Conservation (phyloP, 2,888 invertebrate genomes). For the Lithophane semibrunnea region DNA sequence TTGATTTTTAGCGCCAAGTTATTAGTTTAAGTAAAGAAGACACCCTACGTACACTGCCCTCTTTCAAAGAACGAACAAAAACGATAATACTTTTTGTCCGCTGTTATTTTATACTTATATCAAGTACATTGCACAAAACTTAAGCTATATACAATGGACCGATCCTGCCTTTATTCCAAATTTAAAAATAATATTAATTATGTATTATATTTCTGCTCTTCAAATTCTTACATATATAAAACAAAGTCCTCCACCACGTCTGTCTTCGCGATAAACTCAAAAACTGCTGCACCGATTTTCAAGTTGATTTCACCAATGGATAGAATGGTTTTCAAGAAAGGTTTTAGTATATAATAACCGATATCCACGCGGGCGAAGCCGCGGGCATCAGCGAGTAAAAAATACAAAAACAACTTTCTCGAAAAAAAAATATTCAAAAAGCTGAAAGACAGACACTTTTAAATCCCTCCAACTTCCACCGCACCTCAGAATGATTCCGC, state of each 20-base stretch:
- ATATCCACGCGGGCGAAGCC: too few relatives aligned
- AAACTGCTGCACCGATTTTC: too few relatives aligned
- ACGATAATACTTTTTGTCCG: neutral
- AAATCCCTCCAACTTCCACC: slow-evolving; percentile 34
- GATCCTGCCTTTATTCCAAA: neutral
- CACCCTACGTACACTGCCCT: neutral
- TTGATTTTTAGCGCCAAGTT: too few relatives aligned
- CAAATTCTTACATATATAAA: neutral
- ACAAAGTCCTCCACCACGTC: too few relatives aligned
- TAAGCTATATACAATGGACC: neutral
- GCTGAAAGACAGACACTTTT: slow-evolving; percentile 34
- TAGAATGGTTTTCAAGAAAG: too few relatives aligned
- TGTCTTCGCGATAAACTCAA: too few relatives aligned
- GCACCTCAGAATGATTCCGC: slow-evolving; percentile 26
- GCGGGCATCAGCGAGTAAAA: neutral
- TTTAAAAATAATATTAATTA: too few relatives aligned
- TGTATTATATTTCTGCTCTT: neutral
- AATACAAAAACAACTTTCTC: neutral
- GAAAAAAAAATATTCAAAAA: neutral
- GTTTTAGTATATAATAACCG: too few relatives aligned
- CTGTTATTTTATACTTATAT: too few relatives aligned
- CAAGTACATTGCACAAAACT: neutral
- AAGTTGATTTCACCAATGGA: too few relatives aligned
- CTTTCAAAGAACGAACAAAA: neutral
- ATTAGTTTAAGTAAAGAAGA: neutral